phyloP scores from a whole-genome alignment of 1,140 invertebrate species.

The Drosophila burlai region DNA sequence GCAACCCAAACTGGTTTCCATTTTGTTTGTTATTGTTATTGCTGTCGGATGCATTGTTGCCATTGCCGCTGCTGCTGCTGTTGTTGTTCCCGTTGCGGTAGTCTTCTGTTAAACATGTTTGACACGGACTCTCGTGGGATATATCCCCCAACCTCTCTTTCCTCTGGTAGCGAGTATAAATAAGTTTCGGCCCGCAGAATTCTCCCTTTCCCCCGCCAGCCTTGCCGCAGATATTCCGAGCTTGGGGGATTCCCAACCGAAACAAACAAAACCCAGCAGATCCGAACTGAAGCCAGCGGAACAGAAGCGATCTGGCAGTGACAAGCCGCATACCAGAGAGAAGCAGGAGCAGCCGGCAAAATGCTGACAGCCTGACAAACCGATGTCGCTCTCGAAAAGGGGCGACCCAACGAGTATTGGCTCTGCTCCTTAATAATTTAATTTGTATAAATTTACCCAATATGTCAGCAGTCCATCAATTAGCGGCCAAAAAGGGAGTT shows the following conservation, averaged over 20 bases:
- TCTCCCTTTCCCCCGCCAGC: constrained; percentile 30
- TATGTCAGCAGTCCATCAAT: constrained; percentile 67
- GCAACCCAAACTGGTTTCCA: constrained; percentile 55
- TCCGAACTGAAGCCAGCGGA: constrained; percentile 34
- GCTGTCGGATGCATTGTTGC: constrained; percentile 56
- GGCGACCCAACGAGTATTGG: constrained; percentile 5
- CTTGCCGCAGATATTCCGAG: constrained; percentile 32
- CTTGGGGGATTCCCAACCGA: constrained; percentile 26
- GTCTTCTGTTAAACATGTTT: constrained; percentile 79
- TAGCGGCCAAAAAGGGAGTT: constrained; percentile 32
- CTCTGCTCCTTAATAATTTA: constrained; percentile 69
- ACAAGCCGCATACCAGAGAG: constrained; percentile 67
- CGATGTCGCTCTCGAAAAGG: constrained; percentile 9
- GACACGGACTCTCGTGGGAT: constrained; percentile 75
- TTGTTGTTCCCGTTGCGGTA: constrained; percentile 66
- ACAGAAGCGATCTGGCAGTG: constrained; percentile 63
- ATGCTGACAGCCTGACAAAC: constrained; percentile 70
- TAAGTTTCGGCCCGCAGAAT: constrained; percentile 74
- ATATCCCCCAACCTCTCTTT: constrained; percentile 24
- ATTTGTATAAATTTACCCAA: constrained; percentile 81
- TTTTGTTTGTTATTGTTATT: constrained; percentile 70
- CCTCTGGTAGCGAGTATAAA: constrained; percentile 51
- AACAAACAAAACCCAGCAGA: constrained; percentile 24
- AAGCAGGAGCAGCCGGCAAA: constrained; percentile 42
- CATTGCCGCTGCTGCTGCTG: constrained; percentile 16